phyloP scores from a whole-genome alignment of 2,797 vertebrate species.

The Alauda arvensis region DNA sequence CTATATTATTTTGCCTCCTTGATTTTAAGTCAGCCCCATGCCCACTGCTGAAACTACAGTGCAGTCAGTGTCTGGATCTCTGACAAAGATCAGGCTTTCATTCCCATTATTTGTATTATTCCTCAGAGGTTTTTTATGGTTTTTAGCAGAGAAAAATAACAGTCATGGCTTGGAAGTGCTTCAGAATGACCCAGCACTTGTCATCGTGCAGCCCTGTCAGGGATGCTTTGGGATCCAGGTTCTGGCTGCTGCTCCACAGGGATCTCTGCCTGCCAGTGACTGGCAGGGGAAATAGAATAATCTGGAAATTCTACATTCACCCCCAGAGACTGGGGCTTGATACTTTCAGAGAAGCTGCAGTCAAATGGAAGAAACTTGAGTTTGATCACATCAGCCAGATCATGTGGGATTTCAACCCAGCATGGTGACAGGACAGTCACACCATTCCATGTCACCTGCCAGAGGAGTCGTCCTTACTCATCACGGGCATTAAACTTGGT shows the following conservation, averaged over 20 bases:
- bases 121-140: background rate
- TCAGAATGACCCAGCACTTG: background rate
- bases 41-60: conserved; percentile 3
- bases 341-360: background rate
- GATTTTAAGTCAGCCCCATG: conserved; percentile 40
- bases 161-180: background rate
- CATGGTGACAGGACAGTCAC: background rate
- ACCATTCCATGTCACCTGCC: background rate
- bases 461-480: background rate
- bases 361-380: background rate
- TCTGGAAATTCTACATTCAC: background rate
- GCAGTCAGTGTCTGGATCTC: conserved; percentile 33
- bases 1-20: conserved; percentile 36
- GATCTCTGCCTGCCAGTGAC: background rate
- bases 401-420: background rate
- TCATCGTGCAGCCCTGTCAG: background rate
- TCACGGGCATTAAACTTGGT: fast-evolving
- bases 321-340: background rate
- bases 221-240: background rate
- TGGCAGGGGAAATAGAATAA: background rate
- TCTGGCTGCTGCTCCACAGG: background rate
- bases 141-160: conserved; percentile 29
- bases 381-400: background rate
- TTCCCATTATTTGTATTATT: conserved; percentile 16
- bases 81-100: conserved; percentile 46